Base-by-base conservation (phyloP, 2,113 vertebrate genomes). In the Macquaria ambigua region DNA sequence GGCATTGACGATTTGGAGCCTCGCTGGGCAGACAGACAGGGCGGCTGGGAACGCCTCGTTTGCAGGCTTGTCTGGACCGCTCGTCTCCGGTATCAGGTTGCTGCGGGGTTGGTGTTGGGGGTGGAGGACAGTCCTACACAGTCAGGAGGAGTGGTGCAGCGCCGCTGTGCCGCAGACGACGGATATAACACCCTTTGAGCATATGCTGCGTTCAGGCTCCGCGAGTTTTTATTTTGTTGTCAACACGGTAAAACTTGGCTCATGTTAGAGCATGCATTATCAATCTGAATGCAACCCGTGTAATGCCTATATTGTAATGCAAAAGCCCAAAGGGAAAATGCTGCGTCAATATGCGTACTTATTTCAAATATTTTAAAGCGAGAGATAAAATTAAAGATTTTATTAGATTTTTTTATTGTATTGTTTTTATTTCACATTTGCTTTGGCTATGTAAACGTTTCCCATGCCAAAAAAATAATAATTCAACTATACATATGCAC, bases 1-100 rank as follows among this genome's bases (percentile, higher is more conserved):
- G 85, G 77, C 80, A 77, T 61, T 84, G 82, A 84, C 62, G 73
- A 50, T 77, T 31, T 41, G 81, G 55, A 79, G 85, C 90, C 88
- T 81, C 86, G 74, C 74, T 53, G 56, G 74, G 74, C 79, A 86
- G 77, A 20, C 77, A 80, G 92, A 52, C 83, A 53, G 89, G 88
- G 92, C 87, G 92, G 93, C 90, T 88, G 93, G 93, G 89, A 94
- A 94, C 94, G 94, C 94, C 94, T 94, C 92, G 89, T 93, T 94
- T 90, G 89, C 92, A 88, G 89, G 89, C 89, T 93, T 79, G 94
- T 95, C 93, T 95, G 92, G 93, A 95, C 90, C 92, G 85, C 89
- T 93, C 79, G 93, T 91, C 92, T 94, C 92, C 90, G 91, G 90
- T 93, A 85, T 95, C 93, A 89, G 82, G 91, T 94, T 94, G 91